Conservation (phyloP, 2,888 invertebrate genomes). For the Tetheella fluctuosa region DNA sequence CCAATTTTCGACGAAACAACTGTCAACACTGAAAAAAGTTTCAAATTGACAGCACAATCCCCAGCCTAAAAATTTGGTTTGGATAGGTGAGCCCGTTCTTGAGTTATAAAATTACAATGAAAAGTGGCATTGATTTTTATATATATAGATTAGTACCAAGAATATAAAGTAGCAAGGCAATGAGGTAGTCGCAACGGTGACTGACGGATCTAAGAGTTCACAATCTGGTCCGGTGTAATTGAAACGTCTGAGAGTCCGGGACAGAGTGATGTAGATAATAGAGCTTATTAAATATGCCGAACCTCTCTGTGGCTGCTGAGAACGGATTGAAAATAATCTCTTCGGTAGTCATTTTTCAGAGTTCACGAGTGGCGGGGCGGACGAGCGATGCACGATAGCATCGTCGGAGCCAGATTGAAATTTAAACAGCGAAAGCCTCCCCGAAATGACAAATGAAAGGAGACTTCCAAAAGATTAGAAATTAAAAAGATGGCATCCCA, state of each 20-base stretch:
- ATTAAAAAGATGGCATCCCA: conserved; percentile 40
- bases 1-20: no score
- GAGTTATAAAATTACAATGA: no score
- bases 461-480: conserved; percentile 33
- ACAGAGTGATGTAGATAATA: conserved; percentile 67
- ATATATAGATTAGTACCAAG: no score
- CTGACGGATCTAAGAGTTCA: conserved; percentile 37
- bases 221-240: conserved; percentile 60
- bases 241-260: conserved; percentile 62
- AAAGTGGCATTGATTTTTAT: no score
- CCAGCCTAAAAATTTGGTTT: no score
- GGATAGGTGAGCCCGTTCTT: no score
- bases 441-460: conserved; percentile 50
- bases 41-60: no score
- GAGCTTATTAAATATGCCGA: conserved; percentile 74
- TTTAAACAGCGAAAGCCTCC: conserved; percentile 61
- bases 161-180: conserved; percentile 5
- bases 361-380: conserved; percentile 51
- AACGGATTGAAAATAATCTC: conserved; percentile 74
- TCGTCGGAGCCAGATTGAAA: conserved; percentile 60
- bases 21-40: no score
- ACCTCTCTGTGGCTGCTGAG: conserved; percentile 53
- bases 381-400: conserved; percentile 55
- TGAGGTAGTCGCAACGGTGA: conserved; percentile 15
- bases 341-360: conserved; percentile 66